These are phyloP conservation scores for Phanerotoma sp. DNA, from an alignment of 2,888 invertebrate genomes.

Conservation along the genomic window DNA sequence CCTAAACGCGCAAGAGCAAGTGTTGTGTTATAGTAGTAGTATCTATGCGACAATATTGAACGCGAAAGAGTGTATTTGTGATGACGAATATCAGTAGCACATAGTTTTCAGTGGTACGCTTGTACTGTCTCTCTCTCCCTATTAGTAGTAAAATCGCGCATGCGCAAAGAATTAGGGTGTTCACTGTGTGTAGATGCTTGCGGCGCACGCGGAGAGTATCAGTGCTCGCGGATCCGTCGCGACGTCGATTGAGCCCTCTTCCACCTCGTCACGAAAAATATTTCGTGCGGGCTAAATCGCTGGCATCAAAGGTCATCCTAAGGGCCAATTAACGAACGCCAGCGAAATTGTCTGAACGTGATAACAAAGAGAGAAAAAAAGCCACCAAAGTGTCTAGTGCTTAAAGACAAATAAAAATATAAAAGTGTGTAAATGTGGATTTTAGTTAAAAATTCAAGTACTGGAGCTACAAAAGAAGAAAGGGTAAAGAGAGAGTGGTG, in stretches of 20 bases:
- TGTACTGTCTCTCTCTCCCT: neutral
- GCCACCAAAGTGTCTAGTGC: no score
- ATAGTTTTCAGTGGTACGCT: constrained; percentile 1
- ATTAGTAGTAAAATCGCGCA: constrained; percentile 9
- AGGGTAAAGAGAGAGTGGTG: constrained; percentile 28
- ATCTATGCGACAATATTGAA: constrained; percentile 9
- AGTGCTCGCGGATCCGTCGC: constrained; percentile 49
- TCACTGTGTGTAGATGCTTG: constrained; percentile 28
- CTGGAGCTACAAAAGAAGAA: constrained; percentile 14
- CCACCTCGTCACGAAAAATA: constrained; percentile 29
- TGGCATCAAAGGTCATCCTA: neutral
- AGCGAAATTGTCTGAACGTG: neutral
- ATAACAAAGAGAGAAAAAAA: constrained; percentile 5
- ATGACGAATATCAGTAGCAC: constrained; percentile 9
- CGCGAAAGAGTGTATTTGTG: constrained; percentile 1
- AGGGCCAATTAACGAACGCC: neutral
- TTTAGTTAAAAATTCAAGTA: no score
- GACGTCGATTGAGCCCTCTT: constrained; percentile 40
- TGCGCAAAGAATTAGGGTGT: constrained; percentile 11
- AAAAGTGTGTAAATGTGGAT: neutral
- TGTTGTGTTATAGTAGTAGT: neutral
- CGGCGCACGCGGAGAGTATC: constrained; percentile 33
- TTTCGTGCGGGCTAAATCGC: constrained; percentile 20
- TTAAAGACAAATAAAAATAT: neutral
- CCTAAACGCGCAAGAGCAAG: neutral